phyloP scores from a whole-genome alignment of 30 jellyfish, hydroid and myxozoan genomes.

The Calvadosia cruxmelitensis region DNA sequence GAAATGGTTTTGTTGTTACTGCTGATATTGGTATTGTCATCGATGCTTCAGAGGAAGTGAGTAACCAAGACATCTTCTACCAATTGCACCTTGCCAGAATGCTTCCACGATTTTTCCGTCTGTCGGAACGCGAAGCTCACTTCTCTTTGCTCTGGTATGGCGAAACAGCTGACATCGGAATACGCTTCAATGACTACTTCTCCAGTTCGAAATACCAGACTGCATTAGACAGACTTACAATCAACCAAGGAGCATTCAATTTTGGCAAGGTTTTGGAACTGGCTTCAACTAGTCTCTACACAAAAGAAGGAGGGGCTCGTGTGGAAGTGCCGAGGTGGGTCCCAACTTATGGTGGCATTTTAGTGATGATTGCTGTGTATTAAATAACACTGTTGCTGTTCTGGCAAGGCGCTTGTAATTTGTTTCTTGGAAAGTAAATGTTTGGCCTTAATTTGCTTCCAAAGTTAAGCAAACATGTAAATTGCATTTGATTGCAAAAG shows the following conservation, averaged over 20 bases:
- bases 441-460: no score
- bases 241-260: slow-evolving; percentile 29
- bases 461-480: no score
- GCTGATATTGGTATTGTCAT: slow-evolving; percentile 72
- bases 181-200: slow-evolving; percentile 38
- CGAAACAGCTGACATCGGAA: slow-evolving; percentile 20
- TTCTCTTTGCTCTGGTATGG: slow-evolving; percentile 39
- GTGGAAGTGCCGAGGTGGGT: slow-evolving; percentile 8
- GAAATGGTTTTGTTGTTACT: slow-evolving; percentile 31
- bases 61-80: slow-evolving; percentile 14
- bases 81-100: slow-evolving; percentile 29
- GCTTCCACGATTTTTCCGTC: slow-evolving; percentile 15
- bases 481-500: slow-evolving; percentile 2
- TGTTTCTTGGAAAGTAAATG: no score
- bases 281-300: slow-evolving; percentile 23
- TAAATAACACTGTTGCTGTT: no score
- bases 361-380: no score
- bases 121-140: slow-evolving; percentile 38
- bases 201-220: slow-evolving; percentile 8
- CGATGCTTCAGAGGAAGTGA: slow-evolving; percentile 37
- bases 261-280: slow-evolving; percentile 35
- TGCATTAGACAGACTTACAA: slow-evolving; percentile 19
- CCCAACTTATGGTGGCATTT: background rate
- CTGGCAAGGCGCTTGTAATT: no score
- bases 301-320: slow-evolving; percentile 17